Evolutionary conservation across 2,888 invertebrate species (phyloP).

Genomic region (Acanthopleura granulata): DNA sequence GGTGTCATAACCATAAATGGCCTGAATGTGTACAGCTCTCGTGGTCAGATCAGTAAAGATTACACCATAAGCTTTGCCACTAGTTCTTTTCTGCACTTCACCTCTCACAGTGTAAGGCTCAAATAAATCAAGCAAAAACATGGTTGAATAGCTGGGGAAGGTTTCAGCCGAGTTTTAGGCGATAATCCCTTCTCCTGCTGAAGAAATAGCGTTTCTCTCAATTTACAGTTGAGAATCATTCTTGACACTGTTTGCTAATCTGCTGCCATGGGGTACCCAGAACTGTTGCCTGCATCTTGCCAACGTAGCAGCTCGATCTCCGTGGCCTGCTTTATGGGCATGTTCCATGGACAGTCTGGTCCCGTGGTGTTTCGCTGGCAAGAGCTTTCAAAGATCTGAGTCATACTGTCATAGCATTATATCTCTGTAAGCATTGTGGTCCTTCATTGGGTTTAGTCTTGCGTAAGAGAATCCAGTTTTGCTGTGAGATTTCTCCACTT

Average conservation of each 20-base stretch:
- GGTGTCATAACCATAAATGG: conserved; percentile 21
- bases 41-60: conserved; percentile 18
- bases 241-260: conserved; percentile 1
- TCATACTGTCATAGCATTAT: conserved; percentile 22
- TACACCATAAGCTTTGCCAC: conserved; percentile 24
- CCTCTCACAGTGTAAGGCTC: conserved; percentile 21
- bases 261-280: conserved; percentile 19
- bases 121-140: conserved; percentile 19
- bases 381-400: not conserved
- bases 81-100: conserved; percentile 22
- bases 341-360: conserved; percentile 16
- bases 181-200: conserved; percentile 16
- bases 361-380: conserved; percentile 10
- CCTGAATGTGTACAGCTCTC: conserved; percentile 20
- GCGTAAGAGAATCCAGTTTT: conserved; percentile 8
- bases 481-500: not conserved
- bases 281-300: conserved; percentile 19
- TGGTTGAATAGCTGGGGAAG: conserved; percentile 8
- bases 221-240: conserved; percentile 19
- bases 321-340: conserved; percentile 19
- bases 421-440: not conserved
- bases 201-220: conserved; percentile 9
- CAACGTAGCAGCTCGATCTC: conserved; percentile 19
- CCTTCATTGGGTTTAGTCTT: conserved; percentile 12
- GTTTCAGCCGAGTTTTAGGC: conserved; percentile 5